These are phyloP conservation scores for Timema cristinae DNA, from an alignment of 2,888 invertebrate genomes.

Conservation along the genomic window DNA sequence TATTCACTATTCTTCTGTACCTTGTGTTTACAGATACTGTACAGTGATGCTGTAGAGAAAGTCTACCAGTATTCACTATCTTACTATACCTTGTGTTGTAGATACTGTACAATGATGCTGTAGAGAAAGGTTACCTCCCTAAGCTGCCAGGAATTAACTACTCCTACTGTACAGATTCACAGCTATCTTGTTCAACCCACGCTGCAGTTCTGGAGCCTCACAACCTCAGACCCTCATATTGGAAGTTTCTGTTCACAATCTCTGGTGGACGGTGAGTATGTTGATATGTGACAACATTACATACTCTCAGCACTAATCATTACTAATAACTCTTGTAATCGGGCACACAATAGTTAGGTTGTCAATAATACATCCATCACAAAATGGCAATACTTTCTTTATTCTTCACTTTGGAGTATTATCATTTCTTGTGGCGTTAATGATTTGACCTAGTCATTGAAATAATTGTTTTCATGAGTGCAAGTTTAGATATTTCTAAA, in stretches of 20 bases:
- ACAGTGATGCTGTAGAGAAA: too few species aligned
- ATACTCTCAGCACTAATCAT: too few species aligned
- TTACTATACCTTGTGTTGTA: conserved; percentile 41
- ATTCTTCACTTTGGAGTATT: too few species aligned
- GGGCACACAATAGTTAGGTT: too few species aligned
- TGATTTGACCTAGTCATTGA: too few species aligned
- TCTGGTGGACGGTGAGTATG: conserved; percentile 57
- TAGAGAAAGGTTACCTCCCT: conserved; percentile 60
- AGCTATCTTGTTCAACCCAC: conserved; percentile 66
- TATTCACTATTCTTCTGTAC: conserved; percentile 73
- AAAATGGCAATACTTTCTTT: too few species aligned
- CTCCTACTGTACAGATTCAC: conserved; percentile 59
- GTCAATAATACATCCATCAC: too few species aligned
- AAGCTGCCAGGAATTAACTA: conserved; percentile 65
- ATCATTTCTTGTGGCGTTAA: too few species aligned
- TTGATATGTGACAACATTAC: conserved; percentile 1
- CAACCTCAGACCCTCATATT: conserved; percentile 74
- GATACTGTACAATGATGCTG: conserved; percentile 69
- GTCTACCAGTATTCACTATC: too few species aligned
- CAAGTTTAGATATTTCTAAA: too few species aligned
- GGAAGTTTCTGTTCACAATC: conserved; percentile 70
- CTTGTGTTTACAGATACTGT: conserved; percentile 39
- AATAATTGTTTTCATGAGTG: too few species aligned
- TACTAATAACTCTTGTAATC: too few species aligned
- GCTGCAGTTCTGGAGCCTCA: conserved; percentile 74